phyloP scores from a whole-genome alignment of 2,113 vertebrate species.

The Genyomyrus donnyi region DNA sequence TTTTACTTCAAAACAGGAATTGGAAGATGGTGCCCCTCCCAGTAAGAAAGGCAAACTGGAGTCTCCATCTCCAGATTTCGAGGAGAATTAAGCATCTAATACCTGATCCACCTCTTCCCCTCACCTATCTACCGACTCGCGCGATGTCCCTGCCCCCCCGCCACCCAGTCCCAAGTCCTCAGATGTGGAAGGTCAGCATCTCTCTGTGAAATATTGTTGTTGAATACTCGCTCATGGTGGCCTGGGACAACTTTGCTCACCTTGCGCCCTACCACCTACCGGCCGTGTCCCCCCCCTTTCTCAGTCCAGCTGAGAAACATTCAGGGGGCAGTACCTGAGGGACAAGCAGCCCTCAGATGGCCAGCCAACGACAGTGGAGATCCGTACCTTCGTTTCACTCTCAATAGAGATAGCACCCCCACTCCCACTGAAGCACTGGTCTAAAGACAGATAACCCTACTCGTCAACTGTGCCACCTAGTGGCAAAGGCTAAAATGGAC shows the following conservation, averaged over 20 bases:
- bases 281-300: not conserved
- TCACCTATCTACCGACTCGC: constrained; percentile 1
- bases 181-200: constrained; percentile 7
- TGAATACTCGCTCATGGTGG: not conserved
- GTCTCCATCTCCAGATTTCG: constrained; percentile 76
- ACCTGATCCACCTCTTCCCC: constrained; percentile 31
- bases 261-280: not conserved
- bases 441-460: not conserved
- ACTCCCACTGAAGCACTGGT: constrained; percentile 12
- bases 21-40: constrained; percentile 77
- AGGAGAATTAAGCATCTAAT: constrained; percentile 74
- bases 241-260: not conserved
- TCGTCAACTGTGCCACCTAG: not conserved
- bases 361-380: constrained; percentile 6
- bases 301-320: not conserved
- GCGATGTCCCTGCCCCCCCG: not conserved
- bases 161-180: not conserved
- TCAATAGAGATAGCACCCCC: constrained; percentile 7
- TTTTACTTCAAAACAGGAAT: constrained; percentile 61
- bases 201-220: not conserved
- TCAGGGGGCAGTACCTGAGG: not conserved
- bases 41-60: constrained; percentile 92
- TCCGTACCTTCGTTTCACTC: constrained; percentile 9
- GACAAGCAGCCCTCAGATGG: not conserved
- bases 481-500: constrained; percentile 10